Conservation (phyloP, 64 coral and sea anemone species). For the Pachyseris speciosa region DNA sequence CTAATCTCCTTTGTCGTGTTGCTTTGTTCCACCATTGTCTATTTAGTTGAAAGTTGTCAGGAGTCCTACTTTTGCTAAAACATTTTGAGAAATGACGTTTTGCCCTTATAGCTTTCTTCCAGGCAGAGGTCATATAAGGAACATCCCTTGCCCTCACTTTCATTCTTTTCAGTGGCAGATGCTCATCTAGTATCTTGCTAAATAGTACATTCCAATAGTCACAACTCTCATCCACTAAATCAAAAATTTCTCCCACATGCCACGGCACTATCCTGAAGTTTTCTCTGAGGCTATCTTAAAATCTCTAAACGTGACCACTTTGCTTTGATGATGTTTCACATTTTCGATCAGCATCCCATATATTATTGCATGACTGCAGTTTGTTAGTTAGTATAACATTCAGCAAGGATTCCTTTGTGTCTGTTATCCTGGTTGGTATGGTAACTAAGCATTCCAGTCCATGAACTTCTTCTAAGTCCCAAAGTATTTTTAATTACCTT, state of each 20-base stretch:
- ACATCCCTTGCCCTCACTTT: no score
- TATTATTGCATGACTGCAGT: background rate
- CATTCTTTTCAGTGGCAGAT: no score
- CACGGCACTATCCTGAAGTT: background rate
- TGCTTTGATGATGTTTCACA: background rate
- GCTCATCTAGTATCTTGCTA: background rate
- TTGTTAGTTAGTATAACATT: background rate
- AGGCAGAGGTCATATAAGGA: no score
- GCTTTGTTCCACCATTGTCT: constrained; percentile 22
- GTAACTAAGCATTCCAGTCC: no score
- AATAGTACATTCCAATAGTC: no score
- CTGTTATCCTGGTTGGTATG: constrained; percentile 1
- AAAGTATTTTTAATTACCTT: background rate
- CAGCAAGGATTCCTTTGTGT: background rate
- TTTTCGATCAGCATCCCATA: background rate
- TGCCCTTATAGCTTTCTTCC: no score
- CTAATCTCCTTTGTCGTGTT: constrained; percentile 15
- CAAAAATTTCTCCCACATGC: constrained; percentile 4
- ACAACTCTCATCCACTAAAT: no score
- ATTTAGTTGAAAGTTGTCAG: no score
- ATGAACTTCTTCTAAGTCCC: background rate
- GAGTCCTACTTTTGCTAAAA: no score
- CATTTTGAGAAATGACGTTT: no score
- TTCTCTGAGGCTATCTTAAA: background rate
- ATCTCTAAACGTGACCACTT: background rate